These are phyloP conservation scores for Ceratotherium simum DNA, from an alignment of 2,113 vertebrate species.

Conservation along the genomic window DNA sequence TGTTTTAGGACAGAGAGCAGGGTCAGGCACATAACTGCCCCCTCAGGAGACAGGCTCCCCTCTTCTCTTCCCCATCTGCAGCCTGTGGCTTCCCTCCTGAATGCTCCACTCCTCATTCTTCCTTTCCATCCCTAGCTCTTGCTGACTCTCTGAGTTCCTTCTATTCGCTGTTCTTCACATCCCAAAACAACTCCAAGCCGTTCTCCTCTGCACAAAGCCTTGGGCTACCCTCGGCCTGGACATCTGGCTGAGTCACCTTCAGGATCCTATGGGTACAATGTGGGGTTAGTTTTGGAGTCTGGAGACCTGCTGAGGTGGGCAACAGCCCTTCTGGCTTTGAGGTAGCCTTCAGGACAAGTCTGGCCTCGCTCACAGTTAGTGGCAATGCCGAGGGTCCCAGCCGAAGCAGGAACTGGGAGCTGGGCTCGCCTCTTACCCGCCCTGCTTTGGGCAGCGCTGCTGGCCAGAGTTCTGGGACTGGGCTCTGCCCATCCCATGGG, in stretches of 20 bases:
- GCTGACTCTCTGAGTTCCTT: not conserved
- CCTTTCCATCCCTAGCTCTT: not conserved
- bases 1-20: not conserved
- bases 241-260: not conserved
- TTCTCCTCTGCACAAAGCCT: not conserved
- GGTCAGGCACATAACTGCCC: not conserved
- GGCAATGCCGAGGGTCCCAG: not conserved
- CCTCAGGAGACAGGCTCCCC: not conserved
- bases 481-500: not conserved
- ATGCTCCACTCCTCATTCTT: not conserved
- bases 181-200: not conserved
- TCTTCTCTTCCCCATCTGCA: not conserved
- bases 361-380: not conserved
- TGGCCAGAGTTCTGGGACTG: not conserved
- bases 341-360: not conserved
- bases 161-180: not conserved
- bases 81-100: not conserved
- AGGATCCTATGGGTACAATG: not conserved
- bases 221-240: not conserved
- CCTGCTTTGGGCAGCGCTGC: not conserved
- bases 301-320: not conserved
- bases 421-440: not conserved
- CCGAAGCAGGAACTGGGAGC: not conserved
- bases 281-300: not conserved
- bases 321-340: not conserved